Evolutionary conservation across 1,140 invertebrate species (phyloP).

Genomic region (Thaumatotibia leucotreta): DNA sequence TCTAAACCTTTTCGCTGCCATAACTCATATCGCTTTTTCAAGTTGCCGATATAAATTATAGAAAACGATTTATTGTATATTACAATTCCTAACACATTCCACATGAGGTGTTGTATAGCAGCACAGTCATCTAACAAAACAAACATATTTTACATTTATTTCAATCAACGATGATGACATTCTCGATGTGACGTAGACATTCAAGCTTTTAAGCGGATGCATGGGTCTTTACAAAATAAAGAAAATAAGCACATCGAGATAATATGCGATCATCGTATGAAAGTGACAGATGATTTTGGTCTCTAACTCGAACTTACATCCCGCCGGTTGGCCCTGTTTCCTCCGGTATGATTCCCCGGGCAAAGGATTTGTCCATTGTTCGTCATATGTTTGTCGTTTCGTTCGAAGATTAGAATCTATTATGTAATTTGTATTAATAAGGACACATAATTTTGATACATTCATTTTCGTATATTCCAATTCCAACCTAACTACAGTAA

Average conservation of each 20-base stretch:
- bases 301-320: constrained; percentile 72
- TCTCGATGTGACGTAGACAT: constrained; percentile 58
- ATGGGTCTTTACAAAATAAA: constrained; percentile 36
- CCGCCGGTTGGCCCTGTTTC: constrained; percentile 65
- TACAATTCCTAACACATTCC: constrained; percentile 52
- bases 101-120: constrained; percentile 34
- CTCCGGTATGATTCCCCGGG: constrained; percentile 71
- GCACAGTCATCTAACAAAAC: constrained; percentile 28
- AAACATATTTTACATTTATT: constrained; percentile 26
- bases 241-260: constrained; percentile 63
- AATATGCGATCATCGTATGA: constrained; percentile 54
- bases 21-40: constrained; percentile 8
- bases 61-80: constrained; percentile 40
- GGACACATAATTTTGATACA: background rate
- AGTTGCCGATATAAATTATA: constrained; percentile 22
- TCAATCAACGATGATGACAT: constrained; percentile 59
- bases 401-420: constrained; percentile 59
- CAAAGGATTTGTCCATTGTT: constrained; percentile 58
- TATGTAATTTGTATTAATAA: constrained; percentile 32
- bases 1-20: constrained; percentile 19
- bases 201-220: constrained; percentile 66
- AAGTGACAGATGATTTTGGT: constrained; percentile 30
- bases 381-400: constrained; percentile 64
- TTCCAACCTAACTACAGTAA: background rate
- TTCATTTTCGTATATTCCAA: background rate